These are phyloP conservation scores for Antechinus flavipes DNA, from an alignment of 2,113 vertebrate species.

Conservation along the genomic window DNA sequence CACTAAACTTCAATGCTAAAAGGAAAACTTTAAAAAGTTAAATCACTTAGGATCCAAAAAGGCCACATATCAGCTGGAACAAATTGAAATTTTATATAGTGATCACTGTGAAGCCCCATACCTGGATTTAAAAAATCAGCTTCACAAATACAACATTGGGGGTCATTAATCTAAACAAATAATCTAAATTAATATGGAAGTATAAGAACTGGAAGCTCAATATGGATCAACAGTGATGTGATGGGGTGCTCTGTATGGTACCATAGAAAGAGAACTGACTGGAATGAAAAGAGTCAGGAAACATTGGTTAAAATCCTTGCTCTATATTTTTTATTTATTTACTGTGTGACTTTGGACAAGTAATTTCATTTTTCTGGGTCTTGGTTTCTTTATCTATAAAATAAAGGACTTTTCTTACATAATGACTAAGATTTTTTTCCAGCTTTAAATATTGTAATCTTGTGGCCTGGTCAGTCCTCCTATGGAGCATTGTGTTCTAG, in stretches of 20 bases:
- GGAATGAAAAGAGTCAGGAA: background rate
- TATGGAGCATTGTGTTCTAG: background rate
- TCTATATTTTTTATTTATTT: background rate
- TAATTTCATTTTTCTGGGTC: background rate
- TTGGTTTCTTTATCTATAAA: background rate
- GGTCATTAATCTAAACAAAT: background rate
- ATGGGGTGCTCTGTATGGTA: background rate
- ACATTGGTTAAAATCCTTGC: no score
- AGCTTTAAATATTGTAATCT: background rate
- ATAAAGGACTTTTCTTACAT: background rate
- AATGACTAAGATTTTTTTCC: background rate
- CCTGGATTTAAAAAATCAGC: background rate
- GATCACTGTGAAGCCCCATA: background rate
- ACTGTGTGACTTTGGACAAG: background rate
- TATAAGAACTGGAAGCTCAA: background rate
- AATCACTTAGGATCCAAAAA: background rate
- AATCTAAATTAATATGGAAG: background rate
- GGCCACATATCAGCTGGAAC: background rate
- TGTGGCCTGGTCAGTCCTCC: background rate
- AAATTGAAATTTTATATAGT: background rate
- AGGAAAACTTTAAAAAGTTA: background rate
- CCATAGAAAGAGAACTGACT: background rate
- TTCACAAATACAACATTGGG: background rate
- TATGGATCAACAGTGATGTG: background rate
- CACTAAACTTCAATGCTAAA: background rate